phyloP scores from a whole-genome alignment of 35 echinoderm and acorn worm species.

The Eucidaris tribuloides region DNA sequence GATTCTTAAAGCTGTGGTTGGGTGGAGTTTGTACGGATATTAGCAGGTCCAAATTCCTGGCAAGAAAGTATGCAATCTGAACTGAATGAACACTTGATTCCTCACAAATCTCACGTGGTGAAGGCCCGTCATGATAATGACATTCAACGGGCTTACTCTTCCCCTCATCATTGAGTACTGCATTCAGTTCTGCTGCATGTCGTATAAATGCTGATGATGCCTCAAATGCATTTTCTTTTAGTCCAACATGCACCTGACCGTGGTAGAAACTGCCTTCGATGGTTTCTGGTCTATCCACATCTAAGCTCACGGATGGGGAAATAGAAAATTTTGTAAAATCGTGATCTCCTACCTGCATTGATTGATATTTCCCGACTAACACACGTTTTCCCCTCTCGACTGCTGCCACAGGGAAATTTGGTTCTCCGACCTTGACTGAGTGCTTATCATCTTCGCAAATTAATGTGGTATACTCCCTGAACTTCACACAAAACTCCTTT shows the following conservation, averaged over 20 bases:
- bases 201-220: neutral
- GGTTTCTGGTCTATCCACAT: neutral
- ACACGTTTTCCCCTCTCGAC: constrained; percentile 27
- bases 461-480: neutral
- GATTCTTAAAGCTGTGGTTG: too few species aligned
- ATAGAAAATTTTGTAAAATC: constrained; percentile 18
- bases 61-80: too few species aligned
- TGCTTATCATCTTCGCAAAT: constrained; percentile 35
- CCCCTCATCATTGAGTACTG: neutral
- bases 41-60: too few species aligned
- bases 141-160: neutral
- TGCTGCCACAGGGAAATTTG: constrained; percentile 14
- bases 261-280: constrained; percentile 7
- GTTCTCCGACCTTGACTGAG: constrained; percentile 16
- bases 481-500: constrained; percentile 11
- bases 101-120: too few species aligned
- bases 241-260: constrained; percentile 5
- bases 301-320: neutral
- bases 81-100: too few species aligned
- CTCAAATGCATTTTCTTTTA: constrained; percentile 27
- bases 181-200: constrained; percentile 4
- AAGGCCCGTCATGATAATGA: too few species aligned
- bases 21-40: too few species aligned
- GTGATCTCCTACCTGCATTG: neutral
- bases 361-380: neutral